Evolutionary conservation across 2,113 vertebrate genomes (phyloP), one percentile per base, ranked within the genome.

Genomic region (Meriones unguiculatus): DNA sequence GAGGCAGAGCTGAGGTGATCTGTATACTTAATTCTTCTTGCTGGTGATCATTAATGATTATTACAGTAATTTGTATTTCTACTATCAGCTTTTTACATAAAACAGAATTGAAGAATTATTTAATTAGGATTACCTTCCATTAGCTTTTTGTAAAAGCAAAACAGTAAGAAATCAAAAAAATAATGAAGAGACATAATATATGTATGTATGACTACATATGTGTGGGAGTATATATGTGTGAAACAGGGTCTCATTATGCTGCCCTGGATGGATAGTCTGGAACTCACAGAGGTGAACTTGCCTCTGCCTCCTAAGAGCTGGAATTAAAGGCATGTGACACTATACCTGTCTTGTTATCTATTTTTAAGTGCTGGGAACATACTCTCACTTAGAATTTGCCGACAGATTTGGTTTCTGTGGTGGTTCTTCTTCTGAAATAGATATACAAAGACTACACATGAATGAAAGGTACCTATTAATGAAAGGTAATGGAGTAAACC

Each of bases 361-460:
- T 89, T 93, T 93, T 30, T 41, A 91, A 94, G 35, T 46, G 46
- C 54, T 94, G 9, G 82, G 67, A 70, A 95, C 30, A 5, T 17
- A 72, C n/a, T 46, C 50, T 97, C 78, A 77, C 28, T 72, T 91
- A 92, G 50, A 95, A 91, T 52, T 3, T 92, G 25, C 78, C 69
- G 7, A n/a, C 12, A 35, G 30, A 69, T 57, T 90, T 82, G 50
- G 64, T 93, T 89, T 92, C 81, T 81, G 59, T 65, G 41, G 64
- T 72, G 81, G n/a, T 76, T 54, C 24, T 87, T 84, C 65, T 92
- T 73, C 88, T 59, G 57, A 70, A 77, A 76, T 80, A 64, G n/a
- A 85, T 28, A 64, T 64, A 64, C n/a, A 65, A 85, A 84, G 62
- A 85, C 14, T 41, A 75, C n/a, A 75, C 72, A 24, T 46, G 46